Evolutionary conservation across 2,797 vertebrate genomes (phyloP).

Genomic region (Lutjanus argentimaculatus): DNA sequence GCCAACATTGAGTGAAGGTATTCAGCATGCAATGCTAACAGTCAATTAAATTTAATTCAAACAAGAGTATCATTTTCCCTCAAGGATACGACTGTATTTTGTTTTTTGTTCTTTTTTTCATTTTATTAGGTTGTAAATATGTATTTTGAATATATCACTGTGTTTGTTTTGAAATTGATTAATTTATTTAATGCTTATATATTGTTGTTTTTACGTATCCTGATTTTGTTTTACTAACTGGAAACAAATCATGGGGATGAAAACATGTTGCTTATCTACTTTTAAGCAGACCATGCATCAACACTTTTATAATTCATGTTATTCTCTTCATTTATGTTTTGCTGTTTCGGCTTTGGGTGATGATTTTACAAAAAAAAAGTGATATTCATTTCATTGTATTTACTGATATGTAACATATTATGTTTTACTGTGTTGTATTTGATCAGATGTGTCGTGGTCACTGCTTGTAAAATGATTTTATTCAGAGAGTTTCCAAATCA

Average conservation of each 20-base stretch:
- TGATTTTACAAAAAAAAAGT: slow-evolving; percentile 50
- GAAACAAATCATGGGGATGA: slow-evolving; percentile 67
- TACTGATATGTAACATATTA: slow-evolving; percentile 74
- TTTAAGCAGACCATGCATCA: slow-evolving; percentile 51
- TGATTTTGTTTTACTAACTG: slow-evolving; percentile 81
- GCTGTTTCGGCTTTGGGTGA: slow-evolving; percentile 68
- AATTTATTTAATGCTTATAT: slow-evolving; percentile 89
- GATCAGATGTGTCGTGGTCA: slow-evolving; percentile 75
- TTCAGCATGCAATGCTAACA: slow-evolving; percentile 63
- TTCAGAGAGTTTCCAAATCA: slow-evolving; percentile 81
- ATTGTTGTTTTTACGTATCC: slow-evolving; percentile 78
- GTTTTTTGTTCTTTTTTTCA: slow-evolving; percentile 31
- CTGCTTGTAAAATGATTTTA: slow-evolving; percentile 72
- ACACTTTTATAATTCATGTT: slow-evolving; percentile 65
- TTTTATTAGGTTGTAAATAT: slow-evolving; percentile 85
- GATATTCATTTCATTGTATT: slow-evolving; percentile 77
- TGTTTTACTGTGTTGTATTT: slow-evolving; percentile 73
- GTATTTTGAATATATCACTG: slow-evolving; percentile 83
- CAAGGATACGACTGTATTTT: slow-evolving; percentile 48
- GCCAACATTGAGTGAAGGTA: slow-evolving; percentile 41
- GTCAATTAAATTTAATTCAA: slow-evolving; percentile 59
- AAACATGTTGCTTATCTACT: slow-evolving; percentile 64
- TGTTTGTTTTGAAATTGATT: slow-evolving; percentile 83
- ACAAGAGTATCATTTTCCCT: slow-evolving; percentile 50
- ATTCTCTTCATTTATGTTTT: slow-evolving; percentile 68